A percentile compares a stretch with the other conserved stretches of the same genome.
These are phyloP conservation scores for Galagoides demidoff DNA, from an alignment of 2,797 vertebrate species.

Conservation along the genomic window DNA sequence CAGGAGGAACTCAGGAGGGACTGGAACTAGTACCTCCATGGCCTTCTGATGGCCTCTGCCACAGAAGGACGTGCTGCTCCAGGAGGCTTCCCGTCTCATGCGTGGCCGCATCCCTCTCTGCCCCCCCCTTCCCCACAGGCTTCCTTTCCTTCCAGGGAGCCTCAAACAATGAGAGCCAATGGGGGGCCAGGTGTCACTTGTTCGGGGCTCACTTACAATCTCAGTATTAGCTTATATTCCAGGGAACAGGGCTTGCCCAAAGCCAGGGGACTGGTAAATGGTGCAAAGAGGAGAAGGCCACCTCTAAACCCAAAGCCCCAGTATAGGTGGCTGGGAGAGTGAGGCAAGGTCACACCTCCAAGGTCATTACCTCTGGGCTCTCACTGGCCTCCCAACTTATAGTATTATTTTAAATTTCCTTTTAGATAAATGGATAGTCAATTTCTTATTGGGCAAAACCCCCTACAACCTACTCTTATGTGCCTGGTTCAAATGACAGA, in stretches of 20 bases:
- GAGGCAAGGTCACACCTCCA: neutral
- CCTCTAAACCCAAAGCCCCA: neutral
- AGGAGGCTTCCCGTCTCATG: neutral
- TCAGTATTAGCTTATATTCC: neutral
- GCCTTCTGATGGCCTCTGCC: neutral
- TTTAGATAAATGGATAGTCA: neutral
- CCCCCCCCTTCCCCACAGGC: neutral
- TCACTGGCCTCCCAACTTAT: neutral
- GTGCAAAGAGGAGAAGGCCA: neutral
- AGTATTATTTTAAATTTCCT: neutral
- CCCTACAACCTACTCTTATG: neutral
- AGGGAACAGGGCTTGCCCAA: neutral
- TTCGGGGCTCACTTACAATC: neutral
- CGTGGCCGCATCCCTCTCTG: neutral
- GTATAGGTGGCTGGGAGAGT: neutral
- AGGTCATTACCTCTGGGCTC: neutral
- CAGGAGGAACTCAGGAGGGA: neutral
- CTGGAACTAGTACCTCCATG: neutral
- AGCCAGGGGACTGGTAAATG: neutral
- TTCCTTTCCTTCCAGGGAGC: neutral
- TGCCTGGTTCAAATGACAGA: neutral
- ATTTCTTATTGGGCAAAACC: neutral
- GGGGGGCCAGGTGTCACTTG: neutral
- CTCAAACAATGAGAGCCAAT: neutral
- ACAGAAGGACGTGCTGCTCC: neutral